These are phyloP conservation scores for Gandaritis pyraliata DNA, from an alignment of 2,888 invertebrate species.

Conservation along the genomic window DNA sequence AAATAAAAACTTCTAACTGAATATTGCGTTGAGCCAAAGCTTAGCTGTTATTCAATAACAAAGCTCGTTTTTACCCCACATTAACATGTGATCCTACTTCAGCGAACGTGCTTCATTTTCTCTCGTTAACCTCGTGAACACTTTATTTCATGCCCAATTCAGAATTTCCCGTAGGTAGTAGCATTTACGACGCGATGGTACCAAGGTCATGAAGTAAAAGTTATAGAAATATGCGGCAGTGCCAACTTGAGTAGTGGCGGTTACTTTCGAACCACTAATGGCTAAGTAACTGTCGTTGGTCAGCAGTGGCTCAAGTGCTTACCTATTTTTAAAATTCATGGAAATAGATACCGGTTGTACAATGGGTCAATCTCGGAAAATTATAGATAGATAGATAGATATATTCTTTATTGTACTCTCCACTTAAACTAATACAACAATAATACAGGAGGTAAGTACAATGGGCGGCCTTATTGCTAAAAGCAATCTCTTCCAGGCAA, in stretches of 20 bases:
- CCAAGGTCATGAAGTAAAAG: constrained; percentile 19
- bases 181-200: constrained; percentile 32
- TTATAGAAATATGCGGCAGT: constrained; percentile 16
- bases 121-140: constrained; percentile 26
- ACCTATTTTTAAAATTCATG: too few relatives aligned
- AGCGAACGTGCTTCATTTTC: constrained; percentile 27
- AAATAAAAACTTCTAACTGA: not conserved
- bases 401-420: too few relatives aligned
- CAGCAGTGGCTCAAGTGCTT: too few relatives aligned
- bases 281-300: too few relatives aligned
- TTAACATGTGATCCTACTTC: constrained; percentile 19
- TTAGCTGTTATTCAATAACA: not conserved
- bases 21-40: not conserved
- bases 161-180: constrained; percentile 29
- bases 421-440: too few relatives aligned
- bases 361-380: too few relatives aligned
- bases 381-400: too few relatives aligned
- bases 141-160: constrained; percentile 35
- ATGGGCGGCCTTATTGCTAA: too few relatives aligned
- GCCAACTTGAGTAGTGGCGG: constrained; percentile 14
- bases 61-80: constrained; percentile 3
- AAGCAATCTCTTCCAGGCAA: too few relatives aligned
- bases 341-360: too few relatives aligned
- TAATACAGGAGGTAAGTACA: too few relatives aligned
- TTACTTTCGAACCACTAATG: too few relatives aligned